A percentile compares a stretch with the other conserved stretches of the same genome.
These are phyloP conservation scores for Battus philenor DNA, from an alignment of 1,140 invertebrate genomes.

Conservation along the genomic window DNA sequence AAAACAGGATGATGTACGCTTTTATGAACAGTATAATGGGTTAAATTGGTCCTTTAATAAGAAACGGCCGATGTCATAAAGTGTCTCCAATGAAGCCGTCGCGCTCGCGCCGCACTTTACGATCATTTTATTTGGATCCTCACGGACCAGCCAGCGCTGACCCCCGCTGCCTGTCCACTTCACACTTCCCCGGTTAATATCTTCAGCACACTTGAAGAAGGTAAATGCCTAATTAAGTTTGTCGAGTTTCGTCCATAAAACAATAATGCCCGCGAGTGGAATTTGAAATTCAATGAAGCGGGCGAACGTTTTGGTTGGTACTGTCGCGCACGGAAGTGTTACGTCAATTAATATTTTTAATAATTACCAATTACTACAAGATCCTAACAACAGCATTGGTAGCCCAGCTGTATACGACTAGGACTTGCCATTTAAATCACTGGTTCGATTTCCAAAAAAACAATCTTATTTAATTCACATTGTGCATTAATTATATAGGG, in stretches of 20 bases:
- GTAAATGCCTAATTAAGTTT: constrained; percentile 21
- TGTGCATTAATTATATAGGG: too few species aligned
- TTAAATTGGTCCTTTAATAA: constrained; percentile 73
- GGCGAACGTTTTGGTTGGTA: constrained; percentile 11
- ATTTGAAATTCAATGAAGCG: constrained; percentile 23
- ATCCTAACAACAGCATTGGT: too few species aligned
- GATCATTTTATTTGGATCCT: constrained; percentile 36
- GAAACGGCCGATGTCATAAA: constrained; percentile 56
- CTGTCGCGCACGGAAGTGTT: constrained; percentile 9
- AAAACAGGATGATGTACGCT: constrained; percentile 65
- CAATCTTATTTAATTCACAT: too few species aligned
- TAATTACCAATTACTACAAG: too few species aligned
- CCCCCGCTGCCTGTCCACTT: constrained; percentile 3
- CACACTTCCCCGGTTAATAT: constrained; percentile 11
- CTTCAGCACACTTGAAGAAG: constrained; percentile 5
- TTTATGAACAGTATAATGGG: constrained; percentile 67
- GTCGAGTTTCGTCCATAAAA: constrained; percentile 24
- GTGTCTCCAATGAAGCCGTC: constrained; percentile 47
- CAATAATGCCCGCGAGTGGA: constrained; percentile 23
- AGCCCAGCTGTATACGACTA: too few species aligned
- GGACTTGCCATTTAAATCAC: too few species aligned
- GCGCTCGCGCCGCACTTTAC: constrained; percentile 43
- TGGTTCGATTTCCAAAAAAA: too few species aligned
- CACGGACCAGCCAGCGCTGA: constrained; percentile 24
- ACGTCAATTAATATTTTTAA: too few species aligned